Evolutionary conservation across 2,797 vertebrate genomes (phyloP), one percentile per base, ranked within the genome.

Genomic region (Sorex maritimensis): DNA sequence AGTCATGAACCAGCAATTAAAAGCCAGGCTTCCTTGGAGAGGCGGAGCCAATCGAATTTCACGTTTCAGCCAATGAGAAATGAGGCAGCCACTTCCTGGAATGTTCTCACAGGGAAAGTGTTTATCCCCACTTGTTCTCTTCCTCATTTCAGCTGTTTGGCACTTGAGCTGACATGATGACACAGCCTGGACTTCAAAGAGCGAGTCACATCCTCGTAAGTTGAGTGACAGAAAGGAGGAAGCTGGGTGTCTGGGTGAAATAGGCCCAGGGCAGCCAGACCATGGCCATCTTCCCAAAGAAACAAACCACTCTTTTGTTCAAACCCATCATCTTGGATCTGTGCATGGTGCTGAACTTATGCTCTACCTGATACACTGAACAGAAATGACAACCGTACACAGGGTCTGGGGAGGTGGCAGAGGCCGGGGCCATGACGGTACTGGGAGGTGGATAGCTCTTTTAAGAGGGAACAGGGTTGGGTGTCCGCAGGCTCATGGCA

Each of bases 361-460:
- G 58, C 30, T 86, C 71, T n/a, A 80, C 75, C 46, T 72, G 46
- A 82, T 11, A 30, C 3, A 28, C 0, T 69, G 52, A 81, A 86
- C 26, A 92, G 46, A 34, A 30, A 55, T 63, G 13, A 91, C 26
- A 81, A 44, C 3, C 11, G 17, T 44, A 46, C 17, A 24, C 6
- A 74, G 61, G 49, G 49, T 6, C 49, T 52, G 49, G 49, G 49
- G 13, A 14, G 49, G 49, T 11, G 49, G 34, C 34, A 34, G 34
- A 96, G 97, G 97, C 88, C 94, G 92, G 95, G 90, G 95, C 94
- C 82, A 96, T 15, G 95, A 82, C 75, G 88, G 94, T 61, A 88
- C 75, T 94, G 92, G 86, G 93, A 89, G 95, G 88, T 93, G 19
- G 92, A 97, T 79, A 82, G 97, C 95, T 92, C 91, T 93, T 91